Conservation (phyloP, 2,113 vertebrate genomes). For the Empidonax traillii region DNA sequence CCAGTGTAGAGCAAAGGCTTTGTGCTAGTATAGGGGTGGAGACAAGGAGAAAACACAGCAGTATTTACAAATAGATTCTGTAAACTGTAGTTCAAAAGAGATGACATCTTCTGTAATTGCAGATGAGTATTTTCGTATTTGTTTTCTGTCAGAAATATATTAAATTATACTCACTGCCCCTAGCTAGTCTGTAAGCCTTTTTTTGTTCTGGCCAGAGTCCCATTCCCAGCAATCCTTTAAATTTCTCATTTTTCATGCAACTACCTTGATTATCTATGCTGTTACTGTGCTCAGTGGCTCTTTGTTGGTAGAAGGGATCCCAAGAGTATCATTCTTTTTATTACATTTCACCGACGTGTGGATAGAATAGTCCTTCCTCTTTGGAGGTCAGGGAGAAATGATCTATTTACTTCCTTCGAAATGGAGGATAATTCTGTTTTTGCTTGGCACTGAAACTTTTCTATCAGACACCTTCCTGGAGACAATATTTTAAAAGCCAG, state of each 20-base stretch:
- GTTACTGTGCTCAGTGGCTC: slow-evolving; percentile 21
- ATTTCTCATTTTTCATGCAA: slow-evolving; percentile 51
- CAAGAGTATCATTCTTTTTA: slow-evolving; percentile 41
- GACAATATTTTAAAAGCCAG: slow-evolving; percentile 32
- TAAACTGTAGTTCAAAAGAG: slow-evolving; percentile 48
- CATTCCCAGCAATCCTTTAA: slow-evolving; percentile 50
- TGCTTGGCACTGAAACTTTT: slow-evolving; percentile 33
- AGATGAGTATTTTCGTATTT: slow-evolving; percentile 53
- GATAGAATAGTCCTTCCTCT: slow-evolving; percentile 35
- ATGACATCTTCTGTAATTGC: slow-evolving; percentile 59
- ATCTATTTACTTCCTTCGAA: slow-evolving; percentile 51
- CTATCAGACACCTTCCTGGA: slow-evolving; percentile 8
- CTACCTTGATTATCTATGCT: slow-evolving; percentile 54
- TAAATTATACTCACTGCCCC: slow-evolving; percentile 53
- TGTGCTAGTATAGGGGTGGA: neutral
- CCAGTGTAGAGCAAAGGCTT: neutral
- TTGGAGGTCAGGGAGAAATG: slow-evolving; percentile 34
- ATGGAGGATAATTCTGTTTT: slow-evolving; percentile 44
- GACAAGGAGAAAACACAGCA: neutral
- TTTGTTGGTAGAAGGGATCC: slow-evolving; percentile 14
- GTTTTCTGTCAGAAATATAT: slow-evolving; percentile 59
- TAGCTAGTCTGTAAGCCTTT: slow-evolving; percentile 25
- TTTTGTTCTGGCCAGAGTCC: slow-evolving; percentile 29
- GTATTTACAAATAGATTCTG: slow-evolving; percentile 55
- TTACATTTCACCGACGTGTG: neutral